Base-by-base conservation (phyloP, 2,888 invertebrate genomes). In the Heliconius sara region DNA sequence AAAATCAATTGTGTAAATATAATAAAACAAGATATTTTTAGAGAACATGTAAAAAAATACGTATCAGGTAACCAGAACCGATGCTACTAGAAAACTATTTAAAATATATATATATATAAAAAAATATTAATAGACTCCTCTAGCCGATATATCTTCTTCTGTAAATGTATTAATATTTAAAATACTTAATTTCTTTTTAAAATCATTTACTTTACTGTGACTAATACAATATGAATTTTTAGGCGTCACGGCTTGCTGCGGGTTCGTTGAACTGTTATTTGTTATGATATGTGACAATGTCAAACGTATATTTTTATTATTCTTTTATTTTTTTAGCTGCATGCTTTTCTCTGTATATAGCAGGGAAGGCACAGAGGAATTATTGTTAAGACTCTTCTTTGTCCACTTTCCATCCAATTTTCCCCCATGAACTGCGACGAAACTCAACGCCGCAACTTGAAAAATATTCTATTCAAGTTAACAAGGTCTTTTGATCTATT, bases 281-380 rank as follows among this genome's bases (percentile, higher is more conserved):
- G 90, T 89, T 93, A 91, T 93, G 92, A 92, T 90, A 89, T 90
- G 90, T 89, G 91, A 91, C 92, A 92, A 89, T 90, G 89, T 89
- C 81, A 57, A 83, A 79, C 71, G 83, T 60, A 60, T 60, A n/a
- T 22, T 22, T 4, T 60, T 60, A n/a, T 60, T 60, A 4, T 52
- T 52, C 0, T 22, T 52, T 52, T 22, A 19, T 13, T 47, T 1
- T 47, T 47, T 47, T 1, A 47, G 1, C 19, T 52, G 19, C 60
- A n/a, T 60, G n/a, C 0, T 1, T 60, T 60, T 60, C 60, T 10
- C 60, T n/a, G 60, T 10, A 1, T 60, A 57, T n/a, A 57, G 22
- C 19, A 57, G 57, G 22, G 19, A 6, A 52, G 47, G 19, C 6
- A 22, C 7, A 57, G 9, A 22, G 57, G 57, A 57, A 3, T 57